phyloP scores from a whole-genome alignment of 2,888 invertebrate genomes.

The Orthosia gothica region DNA sequence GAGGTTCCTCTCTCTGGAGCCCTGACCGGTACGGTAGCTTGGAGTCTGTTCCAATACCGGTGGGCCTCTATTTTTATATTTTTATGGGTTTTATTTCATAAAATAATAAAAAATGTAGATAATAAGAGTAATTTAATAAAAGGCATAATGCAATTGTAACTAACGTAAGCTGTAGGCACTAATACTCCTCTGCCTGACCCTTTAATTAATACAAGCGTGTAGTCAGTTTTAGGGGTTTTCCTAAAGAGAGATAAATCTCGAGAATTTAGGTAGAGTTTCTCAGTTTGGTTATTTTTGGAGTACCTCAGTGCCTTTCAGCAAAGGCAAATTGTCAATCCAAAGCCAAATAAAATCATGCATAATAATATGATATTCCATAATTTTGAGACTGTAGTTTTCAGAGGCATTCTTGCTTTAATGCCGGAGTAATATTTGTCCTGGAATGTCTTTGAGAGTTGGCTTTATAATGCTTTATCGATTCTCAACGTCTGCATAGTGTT shows the following conservation, averaged over 20 bases:
- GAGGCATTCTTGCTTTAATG: constrained; percentile 54
- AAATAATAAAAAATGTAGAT: too few species aligned
- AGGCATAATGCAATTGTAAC: background rate
- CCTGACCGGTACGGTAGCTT: too few species aligned
- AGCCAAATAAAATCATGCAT: constrained; percentile 11
- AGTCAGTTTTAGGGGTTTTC: background rate
- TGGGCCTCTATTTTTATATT: too few species aligned
- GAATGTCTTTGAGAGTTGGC: constrained; percentile 54
- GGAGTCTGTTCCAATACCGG: too few species aligned
- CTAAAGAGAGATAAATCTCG: background rate
- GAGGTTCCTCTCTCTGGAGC: too few species aligned
- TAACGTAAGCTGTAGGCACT: background rate
- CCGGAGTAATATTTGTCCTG: constrained; percentile 25
- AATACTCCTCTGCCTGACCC: background rate
- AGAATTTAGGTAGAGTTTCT: background rate
- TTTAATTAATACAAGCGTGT: background rate
- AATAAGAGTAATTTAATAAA: too few species aligned
- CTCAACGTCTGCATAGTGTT: background rate
- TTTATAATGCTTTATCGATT: constrained; percentile 48
- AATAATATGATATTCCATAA: constrained; percentile 17
- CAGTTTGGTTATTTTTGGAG: background rate
- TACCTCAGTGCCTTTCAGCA: background rate
- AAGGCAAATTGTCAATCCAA: background rate
- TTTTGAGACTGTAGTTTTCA: constrained; percentile 51
- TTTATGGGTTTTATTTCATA: too few species aligned